phyloP scores from a whole-genome alignment of 2,888 invertebrate species.

The Osedax frankpressi region DNA sequence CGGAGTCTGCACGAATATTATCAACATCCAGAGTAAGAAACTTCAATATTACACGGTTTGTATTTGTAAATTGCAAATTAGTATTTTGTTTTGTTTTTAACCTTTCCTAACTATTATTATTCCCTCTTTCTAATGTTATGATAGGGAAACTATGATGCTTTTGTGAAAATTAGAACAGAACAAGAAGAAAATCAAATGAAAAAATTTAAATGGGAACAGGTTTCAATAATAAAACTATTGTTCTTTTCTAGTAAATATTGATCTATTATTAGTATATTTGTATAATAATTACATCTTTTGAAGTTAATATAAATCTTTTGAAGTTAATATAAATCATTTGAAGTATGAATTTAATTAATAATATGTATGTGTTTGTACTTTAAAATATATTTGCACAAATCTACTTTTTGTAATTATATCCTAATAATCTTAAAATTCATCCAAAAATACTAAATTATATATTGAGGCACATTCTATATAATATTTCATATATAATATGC shows the following conservation, averaged over 20 bases:
- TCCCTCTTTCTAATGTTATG: background rate
- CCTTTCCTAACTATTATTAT: background rate
- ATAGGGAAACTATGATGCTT: slow-evolving; percentile 86
- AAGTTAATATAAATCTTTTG: background rate
- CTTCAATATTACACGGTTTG: slow-evolving; percentile 80
- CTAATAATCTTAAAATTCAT: too few species aligned
- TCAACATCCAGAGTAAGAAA: slow-evolving; percentile 82
- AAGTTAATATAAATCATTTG: background rate
- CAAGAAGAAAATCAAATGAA: slow-evolving; percentile 95
- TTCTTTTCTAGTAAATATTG: too few species aligned
- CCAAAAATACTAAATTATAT: too few species aligned
- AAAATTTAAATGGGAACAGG: slow-evolving; percentile 98
- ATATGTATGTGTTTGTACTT: too few species aligned
- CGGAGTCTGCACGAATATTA: slow-evolving; percentile 78
- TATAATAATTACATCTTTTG: background rate
- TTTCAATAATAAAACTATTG: too few species aligned
- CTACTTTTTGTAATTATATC: too few species aligned
- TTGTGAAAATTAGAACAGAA: slow-evolving; percentile 81
- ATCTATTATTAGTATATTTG: background rate
- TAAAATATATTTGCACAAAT: too few species aligned
- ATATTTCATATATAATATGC: too few species aligned
- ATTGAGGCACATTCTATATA: too few species aligned
- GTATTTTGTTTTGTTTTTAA: slow-evolving; percentile 7
- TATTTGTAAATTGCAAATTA: background rate
- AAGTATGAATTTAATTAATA: too few species aligned